Evolutionary conservation across 2,113 vertebrate species (phyloP), one percentile per base, ranked within the genome.

Genomic region (Callionymus lyra): DNA sequence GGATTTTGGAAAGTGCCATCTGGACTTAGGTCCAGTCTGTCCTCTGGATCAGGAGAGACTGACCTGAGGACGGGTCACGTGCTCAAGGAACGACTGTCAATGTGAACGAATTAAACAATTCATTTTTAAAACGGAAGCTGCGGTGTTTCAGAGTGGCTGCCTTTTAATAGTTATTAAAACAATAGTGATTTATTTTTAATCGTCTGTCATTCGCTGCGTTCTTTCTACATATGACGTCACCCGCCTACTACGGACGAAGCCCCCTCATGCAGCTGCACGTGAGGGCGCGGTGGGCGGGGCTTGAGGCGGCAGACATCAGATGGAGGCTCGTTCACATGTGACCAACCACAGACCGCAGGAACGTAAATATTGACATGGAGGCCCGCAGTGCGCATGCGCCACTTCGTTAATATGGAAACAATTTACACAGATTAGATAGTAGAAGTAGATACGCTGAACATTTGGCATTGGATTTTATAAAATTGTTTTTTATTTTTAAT

Each of bases 1-100:
- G 63, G 70, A 73, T 76, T 76, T 74, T 45, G 10, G 45, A 74
- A 74, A 76, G 68, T 76, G 68, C 70, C 70, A 71, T 75, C 68
- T 79, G 79, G 66, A 62, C 49, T 17, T 5, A 1, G 43, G 47
- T 41, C 2, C 36, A 10, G 38, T 13, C 34, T 10, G 41, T 2
- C 21, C 37, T 59, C 50, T 51, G 56, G 21, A 53, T 37, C 54
- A 43, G 16, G 14, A 4, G 36, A 27, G 54, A 14, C 53, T 35
- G 62, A 57, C 49, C 50, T n/a, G 17, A 46, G 31, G 27, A 14
- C 21, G 21, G 8, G 8, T 8, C 21, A 27, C 8, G 4, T 27
- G 4, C 8, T 27, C 1, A 15, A 37, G 13, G 13, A 4, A 37
- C 9, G 6, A 6, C 10, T 15, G n/a, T 10, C 34, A 37, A 3